Evolutionary conservation across 2,797 vertebrate species (phyloP).

Genomic region (Arctocebus calabarensis): DNA sequence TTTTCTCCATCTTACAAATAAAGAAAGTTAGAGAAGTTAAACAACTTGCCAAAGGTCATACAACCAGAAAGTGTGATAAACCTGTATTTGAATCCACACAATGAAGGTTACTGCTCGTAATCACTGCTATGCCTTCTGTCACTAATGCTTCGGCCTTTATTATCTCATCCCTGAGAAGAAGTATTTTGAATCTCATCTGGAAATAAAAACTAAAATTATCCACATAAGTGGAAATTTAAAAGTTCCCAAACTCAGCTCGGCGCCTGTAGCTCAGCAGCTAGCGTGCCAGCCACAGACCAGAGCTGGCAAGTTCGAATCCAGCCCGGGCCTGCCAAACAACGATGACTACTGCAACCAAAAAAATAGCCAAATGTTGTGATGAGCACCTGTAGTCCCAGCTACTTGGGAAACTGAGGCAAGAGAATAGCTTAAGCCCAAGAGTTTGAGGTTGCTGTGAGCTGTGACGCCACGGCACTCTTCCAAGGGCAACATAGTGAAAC

Average conservation of each 20-base stretch:
- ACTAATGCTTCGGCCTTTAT: neutral
- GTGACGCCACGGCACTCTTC: too few species aligned
- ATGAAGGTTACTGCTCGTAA: neutral
- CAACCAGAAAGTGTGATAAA: neutral
- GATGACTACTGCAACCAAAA: too few species aligned
- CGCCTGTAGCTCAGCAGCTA: too few species aligned
- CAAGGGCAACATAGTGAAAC: too few species aligned
- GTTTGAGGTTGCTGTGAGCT: too few species aligned
- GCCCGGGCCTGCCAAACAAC: too few species aligned
- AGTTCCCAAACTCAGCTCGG: constrained; percentile 6
- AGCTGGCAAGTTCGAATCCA: too few species aligned
- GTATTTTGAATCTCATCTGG: constrained; percentile 4
- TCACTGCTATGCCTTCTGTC: neutral
- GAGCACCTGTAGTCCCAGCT: too few species aligned
- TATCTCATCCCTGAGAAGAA: constrained; percentile 37
- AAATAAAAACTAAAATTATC: constrained; percentile 51
- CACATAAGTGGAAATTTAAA: constrained; percentile 10
- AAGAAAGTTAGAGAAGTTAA: constrained; percentile 35
- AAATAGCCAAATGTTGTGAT: too few species aligned
- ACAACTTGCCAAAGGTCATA: constrained; percentile 45
- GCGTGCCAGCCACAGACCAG: too few species aligned
- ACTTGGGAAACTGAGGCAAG: too few species aligned
- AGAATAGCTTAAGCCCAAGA: too few species aligned
- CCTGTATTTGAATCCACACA: neutral
- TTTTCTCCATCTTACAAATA: constrained; percentile 48